Conservation (phyloP, 2,888 invertebrate species). For the Conistra vaccinii region DNA sequence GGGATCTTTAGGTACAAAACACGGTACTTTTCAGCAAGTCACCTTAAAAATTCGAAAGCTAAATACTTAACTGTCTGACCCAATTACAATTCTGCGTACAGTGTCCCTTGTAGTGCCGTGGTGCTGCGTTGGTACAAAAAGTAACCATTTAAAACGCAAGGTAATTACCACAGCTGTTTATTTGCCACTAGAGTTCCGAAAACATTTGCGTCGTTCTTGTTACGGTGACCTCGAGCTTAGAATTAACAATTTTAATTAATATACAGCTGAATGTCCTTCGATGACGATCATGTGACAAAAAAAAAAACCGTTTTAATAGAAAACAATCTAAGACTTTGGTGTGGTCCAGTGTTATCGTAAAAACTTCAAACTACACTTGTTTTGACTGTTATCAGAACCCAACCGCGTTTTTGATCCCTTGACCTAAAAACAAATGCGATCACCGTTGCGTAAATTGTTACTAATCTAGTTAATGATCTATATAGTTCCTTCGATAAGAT, state of each 20-base stretch:
- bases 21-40: neutral
- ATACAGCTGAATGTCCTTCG: slow-evolving; percentile 35
- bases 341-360: slow-evolving; percentile 32
- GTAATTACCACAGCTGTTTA: slow-evolving; percentile 27
- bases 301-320: neutral
- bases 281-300: neutral
- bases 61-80: slow-evolving; percentile 12
- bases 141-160: slow-evolving; percentile 34
- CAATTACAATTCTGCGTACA: slow-evolving; percentile 17
- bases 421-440: slow-evolving; percentile 60
- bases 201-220: slow-evolving; percentile 37
- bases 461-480: slow-evolving; percentile 31
- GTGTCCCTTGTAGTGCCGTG: neutral
- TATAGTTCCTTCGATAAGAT: slow-evolving; percentile 40
- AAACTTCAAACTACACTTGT: slow-evolving; percentile 26
- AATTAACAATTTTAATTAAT: slow-evolving; percentile 32
- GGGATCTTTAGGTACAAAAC: neutral
- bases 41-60: neutral
- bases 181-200: slow-evolving; percentile 44
- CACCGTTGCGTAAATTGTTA: slow-evolving; percentile 53
- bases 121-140: slow-evolving; percentile 23
- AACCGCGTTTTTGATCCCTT: slow-evolving; percentile 49
- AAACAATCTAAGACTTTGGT: slow-evolving; percentile 2
- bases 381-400: slow-evolving; percentile 52
- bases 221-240: slow-evolving; percentile 43